Evolutionary conservation across 2,113 vertebrate species (phyloP).

Genomic region (Polyodon spathula): DNA sequence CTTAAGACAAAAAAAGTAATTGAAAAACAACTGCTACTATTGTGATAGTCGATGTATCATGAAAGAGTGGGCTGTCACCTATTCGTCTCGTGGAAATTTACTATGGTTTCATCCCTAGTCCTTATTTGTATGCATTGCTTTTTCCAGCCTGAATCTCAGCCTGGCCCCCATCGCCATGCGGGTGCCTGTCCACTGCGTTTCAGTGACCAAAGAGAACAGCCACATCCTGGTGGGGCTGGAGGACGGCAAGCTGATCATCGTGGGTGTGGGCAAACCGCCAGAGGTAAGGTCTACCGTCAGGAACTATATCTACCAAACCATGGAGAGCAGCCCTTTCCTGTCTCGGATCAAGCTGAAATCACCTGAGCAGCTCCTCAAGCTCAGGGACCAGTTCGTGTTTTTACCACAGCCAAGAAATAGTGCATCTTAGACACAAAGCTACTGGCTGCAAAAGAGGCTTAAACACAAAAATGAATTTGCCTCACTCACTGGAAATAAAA

Average conservation of each 20-base stretch:
- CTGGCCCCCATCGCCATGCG: constrained; percentile 78
- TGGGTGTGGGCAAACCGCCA: constrained; percentile 87
- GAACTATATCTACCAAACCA: constrained; percentile 70
- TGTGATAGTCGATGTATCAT: too few species aligned
- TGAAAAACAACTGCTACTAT: too few species aligned
- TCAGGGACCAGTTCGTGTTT: constrained; percentile 67
- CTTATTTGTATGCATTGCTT: neutral
- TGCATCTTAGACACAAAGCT: constrained; percentile 23
- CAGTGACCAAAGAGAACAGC: constrained; percentile 86
- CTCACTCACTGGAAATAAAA: too few species aligned
- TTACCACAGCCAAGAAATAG: constrained; percentile 47
- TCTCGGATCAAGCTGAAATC: constrained; percentile 65
- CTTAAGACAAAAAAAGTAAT: too few species aligned
- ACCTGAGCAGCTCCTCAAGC: constrained; percentile 65
- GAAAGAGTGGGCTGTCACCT: too few species aligned
- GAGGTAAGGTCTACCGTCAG: constrained; percentile 85
- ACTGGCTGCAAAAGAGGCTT: neutral
- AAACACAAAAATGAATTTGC: neutral
- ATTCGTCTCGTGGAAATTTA: too few species aligned
- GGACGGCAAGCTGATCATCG: constrained; percentile 92
- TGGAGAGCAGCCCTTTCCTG: constrained; percentile 66
- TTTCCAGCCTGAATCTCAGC: constrained; percentile 70
- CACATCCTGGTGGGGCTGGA: constrained; percentile 87
- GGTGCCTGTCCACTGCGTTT: constrained; percentile 78
- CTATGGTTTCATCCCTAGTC: too few species aligned